Evolutionary conservation across 2,797 vertebrate genomes (phyloP).

Genomic region (Anolis apletophallus): DNA sequence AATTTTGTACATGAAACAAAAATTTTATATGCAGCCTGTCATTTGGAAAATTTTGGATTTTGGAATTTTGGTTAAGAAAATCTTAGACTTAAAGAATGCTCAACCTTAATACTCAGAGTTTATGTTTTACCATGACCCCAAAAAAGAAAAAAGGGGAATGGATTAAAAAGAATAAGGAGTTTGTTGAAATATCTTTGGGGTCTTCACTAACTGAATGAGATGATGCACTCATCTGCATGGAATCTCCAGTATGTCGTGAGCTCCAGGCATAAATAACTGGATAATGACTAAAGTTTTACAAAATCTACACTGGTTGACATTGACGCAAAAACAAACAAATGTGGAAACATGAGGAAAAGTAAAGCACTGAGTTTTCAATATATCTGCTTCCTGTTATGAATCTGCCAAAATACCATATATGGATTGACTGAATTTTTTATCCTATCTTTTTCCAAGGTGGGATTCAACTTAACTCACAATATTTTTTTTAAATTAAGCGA

Average conservation of each 20-base stretch:
- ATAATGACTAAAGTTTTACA: neutral
- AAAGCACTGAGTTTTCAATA: neutral
- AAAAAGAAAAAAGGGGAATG: neutral
- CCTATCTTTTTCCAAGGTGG: too few relatives aligned
- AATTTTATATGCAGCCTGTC: too few relatives aligned
- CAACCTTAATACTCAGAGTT: neutral
- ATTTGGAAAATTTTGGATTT: too few relatives aligned
- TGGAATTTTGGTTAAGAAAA: too few relatives aligned
- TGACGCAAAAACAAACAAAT: neutral
- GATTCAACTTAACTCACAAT: too few relatives aligned
- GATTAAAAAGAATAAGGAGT: neutral
- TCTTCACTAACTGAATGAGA: too few relatives aligned
- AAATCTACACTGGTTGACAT: neutral
- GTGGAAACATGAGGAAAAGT: neutral
- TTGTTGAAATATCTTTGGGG: neutral
- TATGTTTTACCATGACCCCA: neutral
- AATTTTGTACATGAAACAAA: too few relatives aligned
- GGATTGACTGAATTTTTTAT: too few relatives aligned
- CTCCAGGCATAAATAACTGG: neutral
- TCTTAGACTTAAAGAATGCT: too few relatives aligned
- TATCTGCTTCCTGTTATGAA: neutral
- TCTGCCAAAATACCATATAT: neutral
- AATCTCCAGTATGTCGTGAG: neutral
- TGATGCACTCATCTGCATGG: neutral
- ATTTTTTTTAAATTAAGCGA: too few relatives aligned